Conservation (phyloP, 2,797 vertebrate species). For the Simalia tracyae region DNA sequence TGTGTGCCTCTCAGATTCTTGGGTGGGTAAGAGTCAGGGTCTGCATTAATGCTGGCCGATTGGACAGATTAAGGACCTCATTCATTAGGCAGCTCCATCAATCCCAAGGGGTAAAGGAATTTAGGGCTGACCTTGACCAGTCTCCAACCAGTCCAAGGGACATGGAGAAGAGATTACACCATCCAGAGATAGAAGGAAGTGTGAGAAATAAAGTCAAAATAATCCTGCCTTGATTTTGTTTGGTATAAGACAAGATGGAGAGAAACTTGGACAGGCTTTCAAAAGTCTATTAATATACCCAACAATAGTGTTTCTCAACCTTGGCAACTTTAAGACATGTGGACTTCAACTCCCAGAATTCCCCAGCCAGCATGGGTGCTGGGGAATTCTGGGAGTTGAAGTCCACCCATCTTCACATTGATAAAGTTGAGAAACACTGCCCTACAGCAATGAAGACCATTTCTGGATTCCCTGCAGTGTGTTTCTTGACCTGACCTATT, state of each 20-base stretch:
- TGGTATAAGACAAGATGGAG: not conserved
- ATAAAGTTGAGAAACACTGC: too few relatives aligned
- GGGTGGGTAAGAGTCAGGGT: not conserved
- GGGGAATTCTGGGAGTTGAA: too few relatives aligned
- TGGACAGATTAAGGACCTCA: not conserved
- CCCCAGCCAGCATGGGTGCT: not conserved
- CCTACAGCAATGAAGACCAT: not conserved
- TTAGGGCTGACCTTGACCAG: not conserved
- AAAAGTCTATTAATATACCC: not conserved
- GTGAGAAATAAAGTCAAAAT: not conserved
- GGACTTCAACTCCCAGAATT: too few relatives aligned
- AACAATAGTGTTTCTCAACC: too few relatives aligned
- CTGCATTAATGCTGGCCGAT: not conserved
- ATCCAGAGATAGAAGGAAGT: not conserved
- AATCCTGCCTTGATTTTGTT: not conserved
- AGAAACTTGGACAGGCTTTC: not conserved
- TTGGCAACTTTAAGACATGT: too few relatives aligned
- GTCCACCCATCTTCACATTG: too few relatives aligned
- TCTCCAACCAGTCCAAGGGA: too few relatives aligned
- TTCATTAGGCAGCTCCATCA: not conserved
- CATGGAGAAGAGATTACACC: not conserved
- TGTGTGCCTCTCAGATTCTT: not conserved
- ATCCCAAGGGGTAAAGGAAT: not conserved
- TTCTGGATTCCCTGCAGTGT: not conserved
- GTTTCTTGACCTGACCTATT: not conserved